phyloP scores from a whole-genome alignment of 2,888 invertebrate species.

The Drosophila anomelani region DNA sequence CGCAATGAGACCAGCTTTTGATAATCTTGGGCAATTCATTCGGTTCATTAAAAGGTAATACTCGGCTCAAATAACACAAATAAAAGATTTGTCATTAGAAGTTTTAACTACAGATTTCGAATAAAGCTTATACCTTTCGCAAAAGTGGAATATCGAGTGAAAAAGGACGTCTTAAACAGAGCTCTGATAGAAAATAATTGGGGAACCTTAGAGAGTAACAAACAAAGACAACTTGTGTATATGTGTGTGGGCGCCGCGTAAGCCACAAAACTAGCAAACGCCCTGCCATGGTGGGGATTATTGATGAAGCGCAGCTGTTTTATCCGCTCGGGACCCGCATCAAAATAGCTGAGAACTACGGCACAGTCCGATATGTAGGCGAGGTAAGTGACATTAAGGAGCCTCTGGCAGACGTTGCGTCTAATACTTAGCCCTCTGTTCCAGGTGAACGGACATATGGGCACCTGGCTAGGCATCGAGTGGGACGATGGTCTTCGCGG shows the following conservation, averaged over 20 bases:
- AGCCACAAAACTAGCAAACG: slow-evolving; percentile 36
- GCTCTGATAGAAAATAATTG: not conserved
- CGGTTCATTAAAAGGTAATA: not conserved
- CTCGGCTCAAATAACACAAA: slow-evolving; percentile 13
- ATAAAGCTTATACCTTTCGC: not conserved
- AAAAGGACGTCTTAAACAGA: not conserved
- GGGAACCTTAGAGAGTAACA: slow-evolving; percentile 4
- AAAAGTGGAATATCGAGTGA: not conserved
- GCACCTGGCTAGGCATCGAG: slow-evolving; percentile 97
- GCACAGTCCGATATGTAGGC: slow-evolving; percentile 91
- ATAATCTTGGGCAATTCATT: not conserved
- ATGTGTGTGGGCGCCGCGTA: slow-evolving; percentile 32
- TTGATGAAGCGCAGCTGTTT: slow-evolving; percentile 83
- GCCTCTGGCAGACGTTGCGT: not conserved
- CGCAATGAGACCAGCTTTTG: not conserved
- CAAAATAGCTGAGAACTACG: slow-evolving; percentile 84
- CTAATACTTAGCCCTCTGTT: not conserved
- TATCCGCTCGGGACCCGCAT: slow-evolving; percentile 83
- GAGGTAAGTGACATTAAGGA: slow-evolving; percentile 83
- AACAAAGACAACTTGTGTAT: slow-evolving; percentile 17
- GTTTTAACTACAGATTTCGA: not conserved
- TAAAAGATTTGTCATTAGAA: slow-evolving; percentile 27
- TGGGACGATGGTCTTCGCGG: slow-evolving; percentile 96
- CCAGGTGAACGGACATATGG: slow-evolving; percentile 88
- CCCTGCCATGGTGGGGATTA: slow-evolving; percentile 82